Evolutionary conservation across 2,113 vertebrate species (phyloP).

Genomic region (Mirounga angustirostris): DNA sequence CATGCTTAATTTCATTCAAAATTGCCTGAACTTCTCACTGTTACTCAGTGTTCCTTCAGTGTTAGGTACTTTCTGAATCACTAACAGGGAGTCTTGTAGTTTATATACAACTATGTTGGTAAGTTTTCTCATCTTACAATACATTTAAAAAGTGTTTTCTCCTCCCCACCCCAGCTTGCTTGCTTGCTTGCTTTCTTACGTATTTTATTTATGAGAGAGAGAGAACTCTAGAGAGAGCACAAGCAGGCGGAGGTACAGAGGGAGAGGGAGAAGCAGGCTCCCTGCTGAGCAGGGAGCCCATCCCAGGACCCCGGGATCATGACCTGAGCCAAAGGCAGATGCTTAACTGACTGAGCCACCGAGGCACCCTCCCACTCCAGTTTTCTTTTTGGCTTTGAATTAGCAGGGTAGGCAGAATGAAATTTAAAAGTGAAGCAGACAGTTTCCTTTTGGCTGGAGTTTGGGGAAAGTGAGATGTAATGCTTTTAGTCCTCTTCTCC

Average conservation of each 20-base stretch:
- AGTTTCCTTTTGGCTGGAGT: constrained; percentile 21
- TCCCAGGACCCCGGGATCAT: not conserved
- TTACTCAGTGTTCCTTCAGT: not conserved
- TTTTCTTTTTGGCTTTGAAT: constrained; percentile 58
- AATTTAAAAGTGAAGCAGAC: constrained; percentile 60
- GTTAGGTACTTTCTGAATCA: not conserved
- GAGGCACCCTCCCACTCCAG: not conserved
- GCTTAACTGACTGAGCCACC: not conserved
- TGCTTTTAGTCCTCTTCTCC: not conserved
- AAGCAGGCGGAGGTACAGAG: not conserved
- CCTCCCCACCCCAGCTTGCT: not conserved
- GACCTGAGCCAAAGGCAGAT: not conserved
- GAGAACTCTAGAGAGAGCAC: not conserved
- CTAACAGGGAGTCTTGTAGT: not conserved
- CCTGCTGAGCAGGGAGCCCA: not conserved
- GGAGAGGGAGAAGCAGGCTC: not conserved
- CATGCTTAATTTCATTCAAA: constrained; percentile 62
- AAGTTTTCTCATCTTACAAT: constrained; percentile 11
- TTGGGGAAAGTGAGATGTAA: not conserved
- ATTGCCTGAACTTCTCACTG: constrained; percentile 23
- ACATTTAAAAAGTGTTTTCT: constrained; percentile 10
- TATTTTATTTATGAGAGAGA: not conserved
- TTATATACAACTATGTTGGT: constrained; percentile 29
- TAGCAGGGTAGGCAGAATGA: constrained; percentile 18
- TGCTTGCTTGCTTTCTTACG: not conserved